Conservation (phyloP, 2,888 invertebrate genomes). For the Drosophila conformis region DNA sequence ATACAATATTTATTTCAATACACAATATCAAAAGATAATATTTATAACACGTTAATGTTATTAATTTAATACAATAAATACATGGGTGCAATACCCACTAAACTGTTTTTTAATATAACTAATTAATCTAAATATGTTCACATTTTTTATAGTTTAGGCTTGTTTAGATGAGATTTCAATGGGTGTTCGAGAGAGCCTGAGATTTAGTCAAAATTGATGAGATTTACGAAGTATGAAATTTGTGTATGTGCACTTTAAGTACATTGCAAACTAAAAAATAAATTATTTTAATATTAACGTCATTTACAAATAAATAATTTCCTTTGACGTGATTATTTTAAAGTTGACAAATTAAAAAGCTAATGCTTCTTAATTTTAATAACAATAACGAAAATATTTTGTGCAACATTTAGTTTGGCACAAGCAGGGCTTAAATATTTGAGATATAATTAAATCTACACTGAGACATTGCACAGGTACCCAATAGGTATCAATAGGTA, state of each 20-base stretch:
- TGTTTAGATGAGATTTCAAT: conserved; percentile 26
- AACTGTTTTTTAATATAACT: conserved; percentile 14
- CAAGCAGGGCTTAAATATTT: conserved; percentile 19
- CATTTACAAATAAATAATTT: conserved; percentile 7
- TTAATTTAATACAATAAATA: conserved; percentile 28
- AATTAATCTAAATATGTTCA: conserved; percentile 43
- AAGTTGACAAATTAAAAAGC: neutral
- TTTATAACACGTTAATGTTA: neutral
- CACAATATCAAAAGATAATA: conserved; percentile 10
- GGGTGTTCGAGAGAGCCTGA: conserved; percentile 47
- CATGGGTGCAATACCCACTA: conserved; percentile 2
- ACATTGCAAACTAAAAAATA: conserved; percentile 7
- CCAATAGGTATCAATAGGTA: neutral
- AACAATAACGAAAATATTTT: conserved; percentile 7
- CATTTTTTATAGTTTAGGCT: conserved; percentile 8
- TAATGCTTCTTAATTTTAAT: neutral
- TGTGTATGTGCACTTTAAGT: conserved; percentile 11
- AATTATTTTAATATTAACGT: conserved; percentile 5
- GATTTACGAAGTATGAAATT: conserved; percentile 22
- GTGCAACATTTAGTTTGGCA: conserved; percentile 45
- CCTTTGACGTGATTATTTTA: neutral
- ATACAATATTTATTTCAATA: conserved; percentile 14
- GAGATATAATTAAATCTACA: conserved; percentile 9
- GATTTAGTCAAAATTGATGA: conserved; percentile 32
- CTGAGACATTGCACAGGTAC: conserved; percentile 14